Evolutionary conservation across 1,140 invertebrate genomes (phyloP).

Genomic region (Pseudomyrmex flavicornis): DNA sequence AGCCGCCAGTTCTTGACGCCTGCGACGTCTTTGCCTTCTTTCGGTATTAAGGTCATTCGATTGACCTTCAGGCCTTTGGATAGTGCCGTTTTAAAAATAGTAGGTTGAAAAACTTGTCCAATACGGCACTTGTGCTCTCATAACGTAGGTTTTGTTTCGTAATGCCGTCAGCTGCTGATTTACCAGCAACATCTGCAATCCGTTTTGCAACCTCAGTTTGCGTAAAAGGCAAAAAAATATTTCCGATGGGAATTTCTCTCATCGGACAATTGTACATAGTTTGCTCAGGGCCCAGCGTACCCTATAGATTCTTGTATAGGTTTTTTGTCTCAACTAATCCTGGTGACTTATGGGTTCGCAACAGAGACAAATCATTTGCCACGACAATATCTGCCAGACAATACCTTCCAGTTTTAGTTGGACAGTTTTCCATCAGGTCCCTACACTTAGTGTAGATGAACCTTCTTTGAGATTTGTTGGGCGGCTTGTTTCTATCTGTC

Average conservation of each 20-base stretch:
- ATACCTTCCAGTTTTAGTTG: too few species aligned
- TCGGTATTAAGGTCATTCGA: constrained; percentile 68
- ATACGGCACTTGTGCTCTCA: neutral
- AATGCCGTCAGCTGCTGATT: neutral
- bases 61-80: constrained; percentile 54
- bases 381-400: constrained; percentile 30
- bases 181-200: too few species aligned
- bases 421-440: constrained; percentile 23
- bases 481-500: too few species aligned
- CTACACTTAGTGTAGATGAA: constrained; percentile 36
- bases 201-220: neutral
- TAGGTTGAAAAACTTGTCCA: constrained; percentile 45
- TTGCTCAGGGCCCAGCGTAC: neutral
- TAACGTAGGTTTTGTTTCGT: accelerated
- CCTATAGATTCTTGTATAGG: constrained; percentile 7
- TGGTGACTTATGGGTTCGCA: neutral
- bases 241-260: neutral
- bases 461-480: neutral
- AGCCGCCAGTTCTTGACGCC: constrained; percentile 67
- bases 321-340: neutral
- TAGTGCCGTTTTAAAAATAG: neutral
- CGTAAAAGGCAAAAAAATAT: neutral
- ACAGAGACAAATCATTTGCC: constrained; percentile 12
- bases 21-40: constrained; percentile 46
- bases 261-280: neutral